Percentiles rank a stretch among this genome's conserved stretches.
phyloP scores from a whole-genome alignment of 2,113 vertebrate genomes.

The Morone chrysops region DNA sequence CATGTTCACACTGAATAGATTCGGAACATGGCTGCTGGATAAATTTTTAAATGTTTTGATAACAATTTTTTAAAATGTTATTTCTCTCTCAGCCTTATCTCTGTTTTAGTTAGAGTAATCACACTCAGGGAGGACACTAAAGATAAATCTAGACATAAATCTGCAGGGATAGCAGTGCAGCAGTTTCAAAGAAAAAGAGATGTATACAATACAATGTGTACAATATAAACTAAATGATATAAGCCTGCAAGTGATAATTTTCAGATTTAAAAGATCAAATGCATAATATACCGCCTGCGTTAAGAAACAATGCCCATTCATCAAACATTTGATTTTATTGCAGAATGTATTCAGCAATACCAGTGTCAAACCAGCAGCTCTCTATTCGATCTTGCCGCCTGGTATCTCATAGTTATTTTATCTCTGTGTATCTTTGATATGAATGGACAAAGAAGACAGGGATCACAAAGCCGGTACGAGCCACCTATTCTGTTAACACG shows the following conservation, averaged over 20 bases:
- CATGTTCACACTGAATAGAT: constrained; percentile 12
- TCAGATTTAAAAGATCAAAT: background rate
- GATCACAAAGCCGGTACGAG: constrained; percentile 12
- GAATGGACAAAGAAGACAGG: background rate
- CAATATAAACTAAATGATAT: background rate
- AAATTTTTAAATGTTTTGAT: background rate
- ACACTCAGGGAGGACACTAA: constrained; percentile 18
- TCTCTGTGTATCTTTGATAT: background rate
- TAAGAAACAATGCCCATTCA: background rate
- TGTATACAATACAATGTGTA: too few species aligned
- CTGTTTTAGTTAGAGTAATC: constrained; percentile 37
- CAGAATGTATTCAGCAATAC: background rate
- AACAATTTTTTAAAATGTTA: background rate
- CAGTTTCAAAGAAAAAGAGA: too few species aligned
- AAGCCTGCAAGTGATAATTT: background rate
- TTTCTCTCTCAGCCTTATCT: background rate
- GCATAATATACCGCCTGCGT: background rate
- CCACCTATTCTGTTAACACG: constrained; percentile 47
- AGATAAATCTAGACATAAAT: constrained; percentile 24
- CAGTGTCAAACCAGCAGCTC: background rate
- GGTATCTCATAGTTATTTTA: background rate
- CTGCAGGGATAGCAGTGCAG: background rate
- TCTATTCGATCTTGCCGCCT: background rate
- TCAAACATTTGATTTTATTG: background rate
- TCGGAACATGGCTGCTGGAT: background rate